These are phyloP conservation scores for Anthophora plumipes DNA, from an alignment of 2,888 invertebrate genomes.

Conservation along the genomic window DNA sequence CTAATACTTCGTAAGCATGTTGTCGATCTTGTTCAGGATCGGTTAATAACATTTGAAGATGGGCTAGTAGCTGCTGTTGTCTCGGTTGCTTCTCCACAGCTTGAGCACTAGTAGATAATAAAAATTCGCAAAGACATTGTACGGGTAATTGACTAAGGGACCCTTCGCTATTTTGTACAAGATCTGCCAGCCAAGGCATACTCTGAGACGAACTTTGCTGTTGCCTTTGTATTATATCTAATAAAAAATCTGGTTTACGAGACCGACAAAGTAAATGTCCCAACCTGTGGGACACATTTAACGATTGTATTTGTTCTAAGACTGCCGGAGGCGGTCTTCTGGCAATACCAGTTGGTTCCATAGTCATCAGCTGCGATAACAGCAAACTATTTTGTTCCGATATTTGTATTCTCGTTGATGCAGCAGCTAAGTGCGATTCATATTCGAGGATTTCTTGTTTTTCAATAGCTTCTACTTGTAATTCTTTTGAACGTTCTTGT, in stretches of 20 bases:
- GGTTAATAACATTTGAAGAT: conserved; percentile 87
- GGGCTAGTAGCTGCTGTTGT: conserved; percentile 90
- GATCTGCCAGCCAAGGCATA: conserved; percentile 98
- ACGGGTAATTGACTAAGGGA: conserved; percentile 95
- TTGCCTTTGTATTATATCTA: conserved; percentile 95
- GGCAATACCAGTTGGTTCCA: conserved; percentile 94
- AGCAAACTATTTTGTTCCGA: conserved; percentile 95
- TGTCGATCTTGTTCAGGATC: conserved; percentile 86
- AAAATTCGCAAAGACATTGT: conserved; percentile 98
- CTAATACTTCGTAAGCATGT: conserved; percentile 93
- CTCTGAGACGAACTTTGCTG: conserved; percentile 94
- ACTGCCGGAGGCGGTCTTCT: conserved; percentile 92
- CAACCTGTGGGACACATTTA: conserved; percentile 92
- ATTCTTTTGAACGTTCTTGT: conserved; percentile 88
- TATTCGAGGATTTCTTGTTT: conserved; percentile 93
- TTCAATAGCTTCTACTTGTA: conserved; percentile 90
- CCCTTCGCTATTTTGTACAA: conserved; percentile 96
- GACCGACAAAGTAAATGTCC: conserved; percentile 95
- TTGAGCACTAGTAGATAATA: conserved; percentile 89
- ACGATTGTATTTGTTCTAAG: conserved; percentile 91
- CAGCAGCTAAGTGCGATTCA: conserved; percentile 96
- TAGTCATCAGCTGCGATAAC: conserved; percentile 92
- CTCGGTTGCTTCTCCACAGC: conserved; percentile 89
- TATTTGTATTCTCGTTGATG: conserved; percentile 94
- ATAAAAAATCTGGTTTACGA: conserved; percentile 95